These are phyloP conservation scores for Platorchestia sp. DNA, from an alignment of 1,140 invertebrate species.

Conservation along the genomic window DNA sequence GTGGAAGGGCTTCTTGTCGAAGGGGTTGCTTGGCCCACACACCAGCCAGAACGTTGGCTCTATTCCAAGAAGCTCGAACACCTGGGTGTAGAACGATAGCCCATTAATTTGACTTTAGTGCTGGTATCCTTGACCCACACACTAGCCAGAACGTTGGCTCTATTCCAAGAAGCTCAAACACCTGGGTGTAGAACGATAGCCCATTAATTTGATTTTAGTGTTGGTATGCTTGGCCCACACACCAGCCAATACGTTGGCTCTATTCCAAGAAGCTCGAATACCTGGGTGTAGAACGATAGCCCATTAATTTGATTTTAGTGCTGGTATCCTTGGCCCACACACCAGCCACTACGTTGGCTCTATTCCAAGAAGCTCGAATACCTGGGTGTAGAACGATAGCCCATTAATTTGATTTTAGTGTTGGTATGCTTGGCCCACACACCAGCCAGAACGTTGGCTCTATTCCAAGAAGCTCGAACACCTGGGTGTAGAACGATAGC, in stretches of 20 bases:
- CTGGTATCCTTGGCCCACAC: constrained; percentile 72
- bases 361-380: constrained; percentile 74
- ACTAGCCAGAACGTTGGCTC: constrained; percentile 75
- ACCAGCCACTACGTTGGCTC: constrained; percentile 75
- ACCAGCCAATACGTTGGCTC: constrained; percentile 75
- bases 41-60: constrained; percentile 75
- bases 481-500: no score
- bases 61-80: constrained; percentile 74
- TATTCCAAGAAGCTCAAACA: constrained; percentile 74
- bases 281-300: constrained; percentile 69
- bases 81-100: constrained; percentile 69
- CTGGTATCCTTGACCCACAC: constrained; percentile 72
- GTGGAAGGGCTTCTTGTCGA: constrained; percentile 74
- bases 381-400: constrained; percentile 69
- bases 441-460: constrained; percentile 75
- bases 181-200: constrained; percentile 69
- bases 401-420: no score
- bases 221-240: constrained; percentile 72
- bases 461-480: constrained; percentile 74
- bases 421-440: constrained; percentile 72
- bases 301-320: no score
- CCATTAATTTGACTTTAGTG: no score
- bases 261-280: constrained; percentile 74
- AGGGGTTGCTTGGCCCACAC: constrained; percentile 72
- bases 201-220: no score